Conservation (phyloP, 30 jellyfish, hydroid and myxozoan genomes). For the Rhopilema esculentum region DNA sequence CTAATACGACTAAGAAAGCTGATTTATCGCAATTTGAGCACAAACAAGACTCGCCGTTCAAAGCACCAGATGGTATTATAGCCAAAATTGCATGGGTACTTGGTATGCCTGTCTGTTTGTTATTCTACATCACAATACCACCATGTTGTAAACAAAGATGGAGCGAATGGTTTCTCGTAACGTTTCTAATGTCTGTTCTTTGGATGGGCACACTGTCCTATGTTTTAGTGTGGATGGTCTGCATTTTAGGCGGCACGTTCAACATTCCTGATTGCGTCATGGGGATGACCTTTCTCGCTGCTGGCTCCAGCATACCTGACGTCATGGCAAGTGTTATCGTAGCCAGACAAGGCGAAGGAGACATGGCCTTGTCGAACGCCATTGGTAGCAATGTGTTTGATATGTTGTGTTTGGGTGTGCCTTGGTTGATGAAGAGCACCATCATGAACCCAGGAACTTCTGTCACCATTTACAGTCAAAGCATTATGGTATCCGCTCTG, state of each 20-base stretch:
- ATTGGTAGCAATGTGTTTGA: slow-evolving; percentile 99
- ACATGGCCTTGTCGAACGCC: slow-evolving; percentile 99
- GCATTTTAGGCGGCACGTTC: slow-evolving; percentile 92
- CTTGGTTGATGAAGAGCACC: slow-evolving; percentile 97
- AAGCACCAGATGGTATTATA: slow-evolving; percentile 82
- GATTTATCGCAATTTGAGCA: slow-evolving; percentile 92
- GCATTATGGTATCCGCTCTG: slow-evolving; percentile 93
- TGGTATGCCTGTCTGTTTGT: slow-evolving; percentile 95
- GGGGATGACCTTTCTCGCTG: slow-evolving; percentile 99
- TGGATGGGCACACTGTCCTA: slow-evolving; percentile 98
- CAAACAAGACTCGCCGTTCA: slow-evolving; percentile 91
- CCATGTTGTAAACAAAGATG: slow-evolving; percentile 93
- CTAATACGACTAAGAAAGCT: slow-evolving; percentile 43
- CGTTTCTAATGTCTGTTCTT: slow-evolving; percentile 95
- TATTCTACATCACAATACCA: slow-evolving; percentile 93
- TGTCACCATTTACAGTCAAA: slow-evolving; percentile 85
- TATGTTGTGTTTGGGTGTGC: slow-evolving; percentile 97
- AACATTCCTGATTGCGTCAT: slow-evolving; percentile 98
- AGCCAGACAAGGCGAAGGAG: slow-evolving; percentile 98
- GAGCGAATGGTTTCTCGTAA: slow-evolving; percentile 94
- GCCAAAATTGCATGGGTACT: slow-evolving; percentile 87
- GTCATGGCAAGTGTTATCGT: slow-evolving; percentile 99
- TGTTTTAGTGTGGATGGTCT: slow-evolving; percentile 99
- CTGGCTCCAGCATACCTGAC: slow-evolving; percentile 99
- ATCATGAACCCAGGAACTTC: slow-evolving; percentile 84